Conservation (phyloP, 2,888 invertebrate genomes). For the Alsophila aescularia region DNA sequence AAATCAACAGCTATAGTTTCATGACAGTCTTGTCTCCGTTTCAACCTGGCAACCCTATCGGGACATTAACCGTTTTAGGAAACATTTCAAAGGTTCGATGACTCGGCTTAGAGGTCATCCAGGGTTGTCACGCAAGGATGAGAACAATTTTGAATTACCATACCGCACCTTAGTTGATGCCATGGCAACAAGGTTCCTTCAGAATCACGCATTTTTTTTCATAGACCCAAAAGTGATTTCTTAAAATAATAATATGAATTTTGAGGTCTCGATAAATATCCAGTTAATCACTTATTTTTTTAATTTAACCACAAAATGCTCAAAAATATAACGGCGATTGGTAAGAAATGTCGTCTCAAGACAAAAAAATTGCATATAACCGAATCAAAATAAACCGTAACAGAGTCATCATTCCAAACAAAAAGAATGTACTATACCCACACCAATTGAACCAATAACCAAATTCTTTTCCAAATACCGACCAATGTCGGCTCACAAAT, state of each 20-base stretch:
- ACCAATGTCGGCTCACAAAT: conserved; percentile 59
- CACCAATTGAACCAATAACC: conserved; percentile 67
- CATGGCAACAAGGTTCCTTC: conserved; percentile 31
- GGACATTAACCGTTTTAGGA: conserved; percentile 80
- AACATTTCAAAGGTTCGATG: conserved; percentile 75
- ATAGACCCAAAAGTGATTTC: conserved; percentile 25
- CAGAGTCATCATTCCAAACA: conserved; percentile 46
- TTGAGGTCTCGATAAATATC: background rate
- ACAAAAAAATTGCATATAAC: conserved; percentile 27
- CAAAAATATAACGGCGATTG: background rate
- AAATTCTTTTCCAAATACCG: conserved; percentile 50
- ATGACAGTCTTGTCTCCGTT: conserved; percentile 8
- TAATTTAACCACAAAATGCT: background rate
- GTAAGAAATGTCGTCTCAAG: too few species aligned
- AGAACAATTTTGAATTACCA: conserved; percentile 45
- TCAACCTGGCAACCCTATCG: conserved; percentile 53
- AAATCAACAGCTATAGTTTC: background rate
- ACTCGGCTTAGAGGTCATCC: conserved; percentile 72
- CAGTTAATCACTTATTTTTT: background rate
- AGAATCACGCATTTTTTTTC: conserved; percentile 29
- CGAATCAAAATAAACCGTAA: conserved; percentile 31
- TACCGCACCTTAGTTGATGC: conserved; percentile 42
- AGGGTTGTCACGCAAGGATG: conserved; percentile 59
- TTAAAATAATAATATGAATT: conserved; percentile 12
- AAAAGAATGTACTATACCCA: conserved; percentile 43